These are phyloP conservation scores for Propithecus coquereli DNA, from an alignment of 2,113 vertebrate species.

Conservation along the genomic window DNA sequence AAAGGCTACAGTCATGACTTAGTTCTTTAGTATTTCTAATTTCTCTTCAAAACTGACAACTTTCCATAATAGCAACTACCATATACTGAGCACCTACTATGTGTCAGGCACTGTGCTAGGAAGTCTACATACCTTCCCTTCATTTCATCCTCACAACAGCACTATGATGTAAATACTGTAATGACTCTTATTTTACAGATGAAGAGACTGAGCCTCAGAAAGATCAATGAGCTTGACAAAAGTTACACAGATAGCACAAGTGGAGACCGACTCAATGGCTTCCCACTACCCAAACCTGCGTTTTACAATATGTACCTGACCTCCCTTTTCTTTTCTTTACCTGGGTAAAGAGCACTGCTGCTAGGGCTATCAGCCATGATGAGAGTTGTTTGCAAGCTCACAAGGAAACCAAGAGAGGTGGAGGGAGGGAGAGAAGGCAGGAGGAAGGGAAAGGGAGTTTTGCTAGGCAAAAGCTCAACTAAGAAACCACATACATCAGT, in stretches of 20 bases:
- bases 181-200: neutral
- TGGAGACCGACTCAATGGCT: neutral
- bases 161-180: neutral
- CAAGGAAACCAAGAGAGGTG: neutral
- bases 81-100: neutral
- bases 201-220: neutral
- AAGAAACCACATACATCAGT: neutral
- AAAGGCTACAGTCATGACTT: neutral
- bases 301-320: neutral
- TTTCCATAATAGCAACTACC: constrained; percentile 11
- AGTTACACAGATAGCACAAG: neutral
- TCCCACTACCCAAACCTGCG: neutral
- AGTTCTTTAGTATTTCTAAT: constrained; percentile 40
- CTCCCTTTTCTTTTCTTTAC: neutral
- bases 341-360: neutral
- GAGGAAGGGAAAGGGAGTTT: neutral
- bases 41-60: neutral
- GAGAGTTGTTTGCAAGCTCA: constrained; percentile 23
- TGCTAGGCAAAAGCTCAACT: neutral
- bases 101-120: neutral
- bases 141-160: neutral
- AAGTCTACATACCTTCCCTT: neutral
- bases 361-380: neutral
- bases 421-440: neutral
- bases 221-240: neutral